These are phyloP conservation scores for Myocastor coypus DNA, from an alignment of 2,113 vertebrate species.

Conservation along the genomic window DNA sequence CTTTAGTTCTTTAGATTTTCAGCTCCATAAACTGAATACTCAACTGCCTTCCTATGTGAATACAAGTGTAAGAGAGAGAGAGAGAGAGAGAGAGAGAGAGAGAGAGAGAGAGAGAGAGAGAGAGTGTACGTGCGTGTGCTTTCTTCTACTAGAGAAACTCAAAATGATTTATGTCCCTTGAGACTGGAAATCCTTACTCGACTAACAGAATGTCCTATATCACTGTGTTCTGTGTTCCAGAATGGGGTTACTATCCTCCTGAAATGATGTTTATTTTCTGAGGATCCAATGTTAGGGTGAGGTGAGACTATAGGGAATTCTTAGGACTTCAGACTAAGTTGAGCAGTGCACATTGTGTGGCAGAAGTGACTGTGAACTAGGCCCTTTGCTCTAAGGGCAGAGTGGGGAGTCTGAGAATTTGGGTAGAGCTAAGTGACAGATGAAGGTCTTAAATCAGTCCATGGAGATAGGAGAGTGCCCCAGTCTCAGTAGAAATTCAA, in stretches of 20 bases:
- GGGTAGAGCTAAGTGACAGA: background rate
- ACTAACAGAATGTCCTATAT: background rate
- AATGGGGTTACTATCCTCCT: background rate
- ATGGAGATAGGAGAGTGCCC: background rate
- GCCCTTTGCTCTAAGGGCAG: background rate
- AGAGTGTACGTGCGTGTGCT: background rate
- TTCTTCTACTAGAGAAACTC: background rate
- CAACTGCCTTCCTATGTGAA: background rate
- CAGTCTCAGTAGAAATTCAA: slow-evolving; percentile 26
- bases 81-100: background rate
- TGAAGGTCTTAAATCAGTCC: background rate
- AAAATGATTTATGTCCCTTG: background rate
- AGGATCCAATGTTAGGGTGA: background rate
- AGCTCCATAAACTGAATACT: background rate
- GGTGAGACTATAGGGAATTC: background rate
- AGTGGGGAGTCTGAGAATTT: background rate
- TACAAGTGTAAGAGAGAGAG: background rate
- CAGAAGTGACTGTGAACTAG: background rate
- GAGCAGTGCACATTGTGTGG: background rate
- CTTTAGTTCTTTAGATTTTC: background rate
- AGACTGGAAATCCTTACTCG: background rate
- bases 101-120: background rate
- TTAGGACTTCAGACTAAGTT: background rate
- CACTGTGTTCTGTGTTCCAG: background rate
- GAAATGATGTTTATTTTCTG: background rate